These are phyloP conservation scores for Eupsilia transversa DNA, from an alignment of 2,888 invertebrate species.

Conservation along the genomic window DNA sequence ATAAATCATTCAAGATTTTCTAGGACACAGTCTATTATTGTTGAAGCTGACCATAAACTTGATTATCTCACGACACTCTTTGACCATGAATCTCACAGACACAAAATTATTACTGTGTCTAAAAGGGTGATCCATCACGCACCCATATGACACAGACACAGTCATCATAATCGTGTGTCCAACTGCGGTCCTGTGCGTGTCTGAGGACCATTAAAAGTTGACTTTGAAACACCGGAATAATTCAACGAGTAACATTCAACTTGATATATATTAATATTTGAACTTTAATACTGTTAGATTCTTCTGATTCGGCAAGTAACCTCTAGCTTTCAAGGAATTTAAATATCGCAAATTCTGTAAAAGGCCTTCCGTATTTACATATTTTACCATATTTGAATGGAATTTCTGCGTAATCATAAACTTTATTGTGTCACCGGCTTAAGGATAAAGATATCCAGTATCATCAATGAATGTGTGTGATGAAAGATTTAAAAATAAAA, in stretches of 20 bases:
- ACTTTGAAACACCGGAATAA: conserved; percentile 49
- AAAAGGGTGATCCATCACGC: conserved; percentile 52
- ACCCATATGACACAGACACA: conserved; percentile 29
- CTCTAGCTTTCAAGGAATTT: conserved; percentile 5
- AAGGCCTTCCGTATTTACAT: conserved; percentile 40
- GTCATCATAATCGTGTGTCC: conserved; percentile 41
- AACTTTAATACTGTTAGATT: conserved; percentile 33
- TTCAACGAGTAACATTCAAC: conserved; percentile 36
- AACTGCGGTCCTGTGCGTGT: conserved; percentile 62
- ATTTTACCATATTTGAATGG: conserved; percentile 38
- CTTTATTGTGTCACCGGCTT: conserved; percentile 17
- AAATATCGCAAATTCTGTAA: conserved; percentile 26
- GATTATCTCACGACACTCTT: conserved; percentile 28
- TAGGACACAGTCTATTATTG: neutral
- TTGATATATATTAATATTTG: conserved; percentile 19
- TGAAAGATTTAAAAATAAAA: conserved; percentile 48
- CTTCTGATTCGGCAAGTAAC: conserved; percentile 19
- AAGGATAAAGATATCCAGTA: conserved; percentile 24
- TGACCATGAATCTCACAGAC: conserved; percentile 53
- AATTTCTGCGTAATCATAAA: conserved; percentile 42
- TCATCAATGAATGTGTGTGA: conserved; percentile 46
- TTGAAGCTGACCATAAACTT: conserved; percentile 42
- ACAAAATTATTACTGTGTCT: conserved; percentile 30
- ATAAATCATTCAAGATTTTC: conserved; percentile 7
- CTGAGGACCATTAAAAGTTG: conserved; percentile 44